These are phyloP conservation scores for Cabera pusaria DNA, from an alignment of 2,888 invertebrate species.

Conservation along the genomic window DNA sequence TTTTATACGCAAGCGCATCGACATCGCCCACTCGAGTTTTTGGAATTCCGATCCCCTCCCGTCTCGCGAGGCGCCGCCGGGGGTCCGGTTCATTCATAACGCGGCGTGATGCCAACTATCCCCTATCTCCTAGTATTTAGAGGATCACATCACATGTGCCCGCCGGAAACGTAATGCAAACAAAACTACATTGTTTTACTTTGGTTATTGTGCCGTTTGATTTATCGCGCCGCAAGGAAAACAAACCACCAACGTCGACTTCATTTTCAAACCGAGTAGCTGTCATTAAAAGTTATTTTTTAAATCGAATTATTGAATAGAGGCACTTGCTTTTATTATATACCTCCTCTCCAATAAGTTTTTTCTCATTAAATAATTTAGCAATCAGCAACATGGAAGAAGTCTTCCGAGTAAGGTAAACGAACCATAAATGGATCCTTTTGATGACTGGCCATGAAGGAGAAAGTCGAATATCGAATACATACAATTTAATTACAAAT, in stretches of 20 bases:
- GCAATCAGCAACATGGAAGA: too few species aligned
- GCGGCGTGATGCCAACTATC: conserved; percentile 57
- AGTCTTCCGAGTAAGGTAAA: too few species aligned
- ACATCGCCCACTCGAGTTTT: conserved; percentile 75
- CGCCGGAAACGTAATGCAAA: conserved; percentile 67
- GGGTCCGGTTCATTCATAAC: conserved; percentile 79
- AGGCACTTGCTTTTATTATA: too few species aligned
- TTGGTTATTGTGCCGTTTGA: conserved; percentile 47
- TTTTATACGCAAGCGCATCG: conserved; percentile 59
- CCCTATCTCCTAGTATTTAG: conserved; percentile 33
- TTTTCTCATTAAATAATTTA: too few species aligned
- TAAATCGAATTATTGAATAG: too few species aligned
- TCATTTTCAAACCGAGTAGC: conserved; percentile 31
- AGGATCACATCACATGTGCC: conserved; percentile 60
- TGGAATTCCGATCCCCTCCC: conserved; percentile 64
- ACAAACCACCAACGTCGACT: conserved; percentile 62
- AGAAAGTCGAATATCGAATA: neutral
- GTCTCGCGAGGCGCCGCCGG: conserved; percentile 39
- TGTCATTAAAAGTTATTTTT: conserved; percentile 7
- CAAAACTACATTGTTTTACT: conserved; percentile 65
- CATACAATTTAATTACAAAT: neutral
- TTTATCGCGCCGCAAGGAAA: conserved; percentile 45
- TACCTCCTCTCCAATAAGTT: too few species aligned
- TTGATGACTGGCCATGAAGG: too few species aligned
- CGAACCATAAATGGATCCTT: too few species aligned